Evolutionary conservation across 1,140 invertebrate genomes (phyloP).

Genomic region (Oscheius sp.): DNA sequence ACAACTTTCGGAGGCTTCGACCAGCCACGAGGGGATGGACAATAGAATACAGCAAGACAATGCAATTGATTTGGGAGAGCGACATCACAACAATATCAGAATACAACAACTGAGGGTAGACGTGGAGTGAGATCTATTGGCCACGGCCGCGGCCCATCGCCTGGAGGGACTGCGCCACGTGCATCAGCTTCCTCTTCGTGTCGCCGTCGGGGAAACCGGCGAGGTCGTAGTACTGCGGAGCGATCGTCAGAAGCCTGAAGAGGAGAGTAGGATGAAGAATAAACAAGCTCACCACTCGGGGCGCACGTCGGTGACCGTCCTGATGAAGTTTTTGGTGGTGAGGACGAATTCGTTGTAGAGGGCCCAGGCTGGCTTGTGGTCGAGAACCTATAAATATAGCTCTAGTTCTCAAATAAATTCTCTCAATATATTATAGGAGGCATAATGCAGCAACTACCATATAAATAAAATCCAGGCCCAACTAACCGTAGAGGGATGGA

Average conservation of each 20-base stretch:
- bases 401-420: not conserved
- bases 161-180: not conserved
- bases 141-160: no score
- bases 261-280: not conserved
- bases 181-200: constrained; percentile 78
- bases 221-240: constrained; percentile 96
- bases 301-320: constrained; percentile 97
- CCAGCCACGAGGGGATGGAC: no score
- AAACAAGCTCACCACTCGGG: constrained; percentile 73
- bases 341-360: constrained; percentile 99
- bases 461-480: no score
- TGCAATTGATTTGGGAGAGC: no score
- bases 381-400: constrained; percentile 68
- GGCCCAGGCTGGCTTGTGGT: constrained; percentile 99
- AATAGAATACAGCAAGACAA: no score
- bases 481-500: constrained; percentile 88
- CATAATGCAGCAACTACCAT: no score
- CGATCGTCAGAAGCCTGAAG: constrained; percentile 84
- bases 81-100: no score
- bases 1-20: no score
- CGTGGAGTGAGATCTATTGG: no score
- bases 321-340: constrained; percentile 98
- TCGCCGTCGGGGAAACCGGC: constrained; percentile 90
- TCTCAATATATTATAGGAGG: no score
- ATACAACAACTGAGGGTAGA: no score